phyloP scores from a whole-genome alignment of 2,888 invertebrate species.

The Heteropelma amictum region DNA sequence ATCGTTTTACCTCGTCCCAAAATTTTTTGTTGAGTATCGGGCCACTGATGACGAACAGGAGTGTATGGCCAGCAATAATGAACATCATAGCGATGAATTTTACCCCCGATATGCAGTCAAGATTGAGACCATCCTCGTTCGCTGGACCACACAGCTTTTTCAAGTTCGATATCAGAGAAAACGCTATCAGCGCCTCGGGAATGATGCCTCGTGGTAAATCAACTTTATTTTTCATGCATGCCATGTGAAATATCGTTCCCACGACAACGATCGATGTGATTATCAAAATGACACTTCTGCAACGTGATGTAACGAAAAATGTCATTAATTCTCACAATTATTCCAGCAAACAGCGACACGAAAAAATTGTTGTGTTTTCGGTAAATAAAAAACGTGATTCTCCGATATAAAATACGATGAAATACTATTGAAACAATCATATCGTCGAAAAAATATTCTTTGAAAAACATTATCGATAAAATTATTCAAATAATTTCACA shows the following conservation, averaged over 20 bases:
- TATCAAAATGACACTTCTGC: conserved; percentile 65
- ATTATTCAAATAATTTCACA: too few species aligned
- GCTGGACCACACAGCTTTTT: conserved; percentile 81
- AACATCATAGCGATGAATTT: conserved; percentile 85
- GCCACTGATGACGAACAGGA: conserved; percentile 84
- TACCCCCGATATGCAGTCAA: conserved; percentile 84
- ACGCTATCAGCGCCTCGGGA: conserved; percentile 75
- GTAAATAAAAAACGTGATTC: too few species aligned
- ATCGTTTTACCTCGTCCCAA: conserved; percentile 81
- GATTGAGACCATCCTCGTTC: conserved; percentile 80
- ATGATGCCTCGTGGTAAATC: conserved; percentile 59
- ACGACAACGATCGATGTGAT: conserved; percentile 64
- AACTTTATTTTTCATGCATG: conserved; percentile 59
- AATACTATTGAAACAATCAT: too few species aligned
- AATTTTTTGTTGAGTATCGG: conserved; percentile 84
- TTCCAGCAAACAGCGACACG: too few species aligned
- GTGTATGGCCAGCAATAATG: conserved; percentile 84
- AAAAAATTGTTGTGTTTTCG: too few species aligned
- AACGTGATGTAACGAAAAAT: conserved; percentile 49
- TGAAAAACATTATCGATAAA: too few species aligned
- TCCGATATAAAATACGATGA: too few species aligned
- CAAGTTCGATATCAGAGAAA: conserved; percentile 82
- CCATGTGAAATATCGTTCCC: conserved; percentile 68
- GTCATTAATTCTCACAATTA: too few species aligned
- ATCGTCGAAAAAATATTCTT: too few species aligned